Base-by-base conservation (phyloP, 2,797 vertebrate species). In the Epinephelus malabaricus region DNA sequence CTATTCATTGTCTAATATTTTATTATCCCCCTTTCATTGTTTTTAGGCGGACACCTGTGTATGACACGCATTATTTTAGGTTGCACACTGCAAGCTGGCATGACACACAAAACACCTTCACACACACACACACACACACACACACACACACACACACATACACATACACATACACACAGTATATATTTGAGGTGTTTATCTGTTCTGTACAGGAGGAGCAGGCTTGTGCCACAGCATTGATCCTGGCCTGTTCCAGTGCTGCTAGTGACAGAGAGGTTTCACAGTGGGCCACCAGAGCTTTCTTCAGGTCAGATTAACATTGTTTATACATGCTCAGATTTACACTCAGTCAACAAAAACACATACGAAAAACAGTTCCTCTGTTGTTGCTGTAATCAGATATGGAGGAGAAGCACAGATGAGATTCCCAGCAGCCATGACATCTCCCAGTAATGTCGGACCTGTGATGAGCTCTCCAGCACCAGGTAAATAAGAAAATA, bases 401-500 rank as follows among this genome's bases (percentile, higher is more conserved):
- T 99, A 99, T 18, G 98, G 98, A 51, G 98, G 98, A 85, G 98
- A 99, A 91, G 97, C 98, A 62, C 98, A 99, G 91, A 98, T 99
- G 97, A 96, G 97, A 78, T 97, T 99, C 85, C 96, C 98, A 0
- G 92, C 97, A 40, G 91, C 96, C 76, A 82, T 98, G 65, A 81
- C 95, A 0, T 87, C 96, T 78, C 96, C 97, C 12, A 97, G 96
- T 81, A 98, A 93, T 0, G 92, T 97, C 12, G 97, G 97, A 30
- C 96, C 97, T 23, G 83, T 96, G 77, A 93, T 98, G 75, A 94
- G 96, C 54, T 98, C 98, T 70, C 96, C 98, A 62, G 83, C 96
- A 69, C 92, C 94, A 81, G 76, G 96, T 77, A 54, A 56, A 62
- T 15, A 4, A 1, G 15, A 15, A 30, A 34, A 46, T n/a, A 45